Conservation (phyloP, 2,113 vertebrate species). For the Myotis davidii region DNA sequence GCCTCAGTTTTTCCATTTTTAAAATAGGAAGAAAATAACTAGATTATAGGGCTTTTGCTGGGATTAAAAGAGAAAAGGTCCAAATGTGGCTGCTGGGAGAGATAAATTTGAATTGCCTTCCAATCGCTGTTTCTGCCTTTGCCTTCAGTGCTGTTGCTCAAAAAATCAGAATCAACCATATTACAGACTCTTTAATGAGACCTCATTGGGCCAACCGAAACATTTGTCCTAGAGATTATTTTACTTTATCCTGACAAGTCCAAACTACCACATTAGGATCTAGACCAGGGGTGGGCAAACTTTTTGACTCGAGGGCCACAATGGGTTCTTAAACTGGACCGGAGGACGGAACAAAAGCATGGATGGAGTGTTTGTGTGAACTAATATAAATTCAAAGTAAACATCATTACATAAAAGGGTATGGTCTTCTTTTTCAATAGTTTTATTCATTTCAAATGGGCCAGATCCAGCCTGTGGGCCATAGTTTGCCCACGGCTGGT, state of each 20-base stretch:
- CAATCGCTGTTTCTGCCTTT: not conserved
- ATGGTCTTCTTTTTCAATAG: too few species aligned
- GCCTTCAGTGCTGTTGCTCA: not conserved
- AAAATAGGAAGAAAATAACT: conserved; percentile 7
- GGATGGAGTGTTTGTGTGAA: too few species aligned
- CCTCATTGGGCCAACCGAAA: not conserved
- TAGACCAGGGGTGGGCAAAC: not conserved
- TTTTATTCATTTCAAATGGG: too few species aligned
- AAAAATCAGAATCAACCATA: not conserved
- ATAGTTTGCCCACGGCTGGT: not conserved
- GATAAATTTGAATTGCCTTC: not conserved
- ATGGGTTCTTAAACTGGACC: too few species aligned
- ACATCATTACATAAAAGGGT: too few species aligned
- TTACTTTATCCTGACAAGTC: not conserved
- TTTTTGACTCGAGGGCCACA: too few species aligned
- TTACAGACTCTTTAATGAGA: not conserved
- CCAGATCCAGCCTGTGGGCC: too few species aligned
- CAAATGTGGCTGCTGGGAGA: not conserved
- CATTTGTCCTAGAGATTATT: not conserved
- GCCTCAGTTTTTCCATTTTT: conserved; percentile 1
- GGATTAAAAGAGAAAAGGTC: not conserved
- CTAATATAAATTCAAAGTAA: too few species aligned
- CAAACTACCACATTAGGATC: not conserved
- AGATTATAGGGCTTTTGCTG: not conserved
- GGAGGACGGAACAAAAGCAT: too few species aligned